Conservation (phyloP, 2,113 vertebrate genomes). For the Callorhinus ursinus region DNA sequence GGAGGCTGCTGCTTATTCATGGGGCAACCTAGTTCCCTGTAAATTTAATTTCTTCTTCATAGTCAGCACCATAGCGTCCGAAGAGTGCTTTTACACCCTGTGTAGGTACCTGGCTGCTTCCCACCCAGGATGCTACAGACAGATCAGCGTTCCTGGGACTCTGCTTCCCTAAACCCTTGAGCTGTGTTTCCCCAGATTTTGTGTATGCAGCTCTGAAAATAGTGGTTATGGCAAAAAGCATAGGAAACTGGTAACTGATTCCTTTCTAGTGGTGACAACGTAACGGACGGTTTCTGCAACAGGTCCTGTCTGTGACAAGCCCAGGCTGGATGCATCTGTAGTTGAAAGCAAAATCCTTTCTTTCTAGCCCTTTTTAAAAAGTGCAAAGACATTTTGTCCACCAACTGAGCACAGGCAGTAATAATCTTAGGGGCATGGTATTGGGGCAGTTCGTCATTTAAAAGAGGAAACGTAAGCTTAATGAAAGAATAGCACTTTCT, state of each 20-base stretch:
- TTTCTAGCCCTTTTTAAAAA: not conserved
- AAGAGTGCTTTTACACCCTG: not conserved
- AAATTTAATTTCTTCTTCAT: not conserved
- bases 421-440: not conserved
- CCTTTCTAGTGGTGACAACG: constrained; percentile 29
- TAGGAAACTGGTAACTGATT: constrained; percentile 63
- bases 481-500: constrained; percentile 48
- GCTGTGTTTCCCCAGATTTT: not conserved
- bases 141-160: not conserved
- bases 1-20: not conserved
- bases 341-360: not conserved
- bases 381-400: not conserved
- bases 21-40: not conserved
- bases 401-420: not conserved
- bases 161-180: not conserved
- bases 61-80: not conserved
- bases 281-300: constrained; percentile 43
- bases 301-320: not conserved
- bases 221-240: constrained; percentile 48
- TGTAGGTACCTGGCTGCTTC: not conserved
- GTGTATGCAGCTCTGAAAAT: not conserved
- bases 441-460: not conserved
- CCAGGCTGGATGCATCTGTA: not conserved
- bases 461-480: not conserved
- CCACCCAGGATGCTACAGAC: not conserved